Percentiles rank a stretch among this genome's conserved stretches.
phyloP scores from a whole-genome alignment of 2,888 invertebrate species.

The Helicoverpa assulta region DNA sequence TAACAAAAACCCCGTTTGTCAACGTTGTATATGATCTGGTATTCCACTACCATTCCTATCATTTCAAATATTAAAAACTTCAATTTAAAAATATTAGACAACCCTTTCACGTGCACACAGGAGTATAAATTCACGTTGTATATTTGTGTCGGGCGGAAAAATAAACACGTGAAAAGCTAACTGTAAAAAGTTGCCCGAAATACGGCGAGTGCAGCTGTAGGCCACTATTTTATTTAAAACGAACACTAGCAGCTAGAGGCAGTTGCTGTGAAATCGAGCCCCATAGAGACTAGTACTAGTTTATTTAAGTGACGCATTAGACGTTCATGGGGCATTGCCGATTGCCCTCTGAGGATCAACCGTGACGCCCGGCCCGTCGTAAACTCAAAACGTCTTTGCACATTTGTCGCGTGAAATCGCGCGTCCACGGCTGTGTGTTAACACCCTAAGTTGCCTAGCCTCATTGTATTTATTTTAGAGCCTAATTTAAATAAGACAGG shows the following conservation, averaged over 20 bases:
- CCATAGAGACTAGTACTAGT: slow-evolving; percentile 41
- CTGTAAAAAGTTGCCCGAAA: slow-evolving; percentile 38
- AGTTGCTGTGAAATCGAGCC: slow-evolving; percentile 40
- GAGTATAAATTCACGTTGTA: slow-evolving; percentile 37
- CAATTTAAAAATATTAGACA: slow-evolving; percentile 21
- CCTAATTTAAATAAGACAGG: slow-evolving; percentile 88
- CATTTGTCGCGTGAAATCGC: slow-evolving; percentile 44
- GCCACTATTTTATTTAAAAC: slow-evolving; percentile 55
- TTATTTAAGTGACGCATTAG: slow-evolving; percentile 56
- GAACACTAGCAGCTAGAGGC: slow-evolving; percentile 17
- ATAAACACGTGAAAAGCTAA: slow-evolving; percentile 41
- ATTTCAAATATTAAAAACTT: slow-evolving; percentile 2
- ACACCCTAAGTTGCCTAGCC: slow-evolving; percentile 62
- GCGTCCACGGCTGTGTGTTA: slow-evolving; percentile 32
- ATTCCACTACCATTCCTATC: not conserved
- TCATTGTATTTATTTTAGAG: slow-evolving; percentile 86
- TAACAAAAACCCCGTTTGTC: not conserved
- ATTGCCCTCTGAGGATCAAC: slow-evolving; percentile 38
- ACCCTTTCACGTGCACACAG: slow-evolving; percentile 3
- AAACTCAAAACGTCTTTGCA: slow-evolving; percentile 39
- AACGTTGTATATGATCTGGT: not conserved
- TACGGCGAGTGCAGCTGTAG: slow-evolving; percentile 43
- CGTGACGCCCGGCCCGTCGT: slow-evolving; percentile 33
- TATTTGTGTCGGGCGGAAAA: slow-evolving; percentile 40
- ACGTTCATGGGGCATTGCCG: slow-evolving; percentile 28